Evolutionary conservation across 2,888 invertebrate species (phyloP), one percentile per base, ranked within the genome.

Genomic region (Drosophila barbarae): DNA sequence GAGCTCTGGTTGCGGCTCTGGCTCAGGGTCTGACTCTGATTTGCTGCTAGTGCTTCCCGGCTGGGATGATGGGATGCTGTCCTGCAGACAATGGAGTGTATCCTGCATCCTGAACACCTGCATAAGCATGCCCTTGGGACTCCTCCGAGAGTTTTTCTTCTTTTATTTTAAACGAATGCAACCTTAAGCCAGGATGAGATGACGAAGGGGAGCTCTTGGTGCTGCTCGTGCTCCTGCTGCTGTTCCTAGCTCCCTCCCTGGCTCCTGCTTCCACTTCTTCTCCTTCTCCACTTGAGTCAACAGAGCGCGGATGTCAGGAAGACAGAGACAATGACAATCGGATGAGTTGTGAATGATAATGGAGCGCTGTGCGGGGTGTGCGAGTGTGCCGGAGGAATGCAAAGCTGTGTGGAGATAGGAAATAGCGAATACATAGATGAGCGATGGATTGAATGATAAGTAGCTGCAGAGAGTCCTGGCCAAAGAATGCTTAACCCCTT

Each of bases 331-430:
- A 78, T 79, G 72, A 67, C 77, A 79, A 79, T 82, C 77, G 80
- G 79, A 80, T 82, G 80, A 80, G 82, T 80, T 79, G 77, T 77
- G 82, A 80, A 80, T 82, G 79, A 82, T 80, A 80, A 78, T 78
- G 74, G 77, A 60, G 56, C 36, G 28, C 26, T 52, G 38, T 21
- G 44, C 12, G 32, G 10, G 58, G 53, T 41, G 55, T 64, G 75
- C 67, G 46, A 15, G 32, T 32, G 30, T 32, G 67, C 59, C 63
- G 34, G 53, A 68, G 36, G 56, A 69, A 53, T 50, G 38, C 42
- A 67, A 57, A 65, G 65, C 55, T 52, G 50, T 66, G 63, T 30
- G 63, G 52, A 65, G 46, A 67, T 23, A 44, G 47, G 30, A 68
- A 55, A 54, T 41, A 49, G 64, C 44, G 42, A 53, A 44, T 56